Evolutionary conservation across 2,113 vertebrate species (phyloP).

Genomic region (Leptocoma aspasia): DNA sequence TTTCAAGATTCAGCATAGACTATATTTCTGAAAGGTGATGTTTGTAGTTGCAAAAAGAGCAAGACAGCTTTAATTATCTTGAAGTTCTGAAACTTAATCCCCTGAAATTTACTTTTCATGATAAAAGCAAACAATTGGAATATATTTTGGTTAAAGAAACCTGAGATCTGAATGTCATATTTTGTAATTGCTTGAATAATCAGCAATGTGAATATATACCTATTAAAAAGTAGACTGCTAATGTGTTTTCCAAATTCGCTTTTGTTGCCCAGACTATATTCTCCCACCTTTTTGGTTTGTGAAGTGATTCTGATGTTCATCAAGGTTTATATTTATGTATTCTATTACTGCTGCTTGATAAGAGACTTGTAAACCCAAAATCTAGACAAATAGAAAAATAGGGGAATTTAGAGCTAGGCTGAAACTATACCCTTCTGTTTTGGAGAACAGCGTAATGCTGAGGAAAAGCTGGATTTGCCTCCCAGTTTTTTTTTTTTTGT

Average conservation of each 20-base stretch:
- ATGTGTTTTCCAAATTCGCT: neutral
- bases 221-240: neutral
- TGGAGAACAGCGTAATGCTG: neutral
- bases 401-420: neutral
- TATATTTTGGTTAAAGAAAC: slow-evolving; percentile 35
- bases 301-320: neutral
- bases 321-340: neutral
- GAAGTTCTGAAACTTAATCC: slow-evolving; percentile 43
- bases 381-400: neutral
- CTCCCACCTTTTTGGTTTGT: neutral
- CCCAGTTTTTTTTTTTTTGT: neutral
- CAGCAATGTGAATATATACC: neutral
- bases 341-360: neutral
- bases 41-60: slow-evolving; percentile 27
- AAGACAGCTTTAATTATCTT: slow-evolving; percentile 43
- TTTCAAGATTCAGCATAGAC: neutral
- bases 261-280: neutral
- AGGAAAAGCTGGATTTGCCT: neutral
- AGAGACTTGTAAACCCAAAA: neutral
- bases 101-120: slow-evolving; percentile 51
- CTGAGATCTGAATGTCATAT: slow-evolving; percentile 8
- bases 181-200: slow-evolving; percentile 27
- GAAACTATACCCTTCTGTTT: neutral
- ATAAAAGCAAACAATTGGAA: slow-evolving; percentile 45
- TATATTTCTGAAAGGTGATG: slow-evolving; percentile 24